Evolutionary conservation across 2,113 vertebrate species (phyloP).

Genomic region (Ochotona curzoniae): DNA sequence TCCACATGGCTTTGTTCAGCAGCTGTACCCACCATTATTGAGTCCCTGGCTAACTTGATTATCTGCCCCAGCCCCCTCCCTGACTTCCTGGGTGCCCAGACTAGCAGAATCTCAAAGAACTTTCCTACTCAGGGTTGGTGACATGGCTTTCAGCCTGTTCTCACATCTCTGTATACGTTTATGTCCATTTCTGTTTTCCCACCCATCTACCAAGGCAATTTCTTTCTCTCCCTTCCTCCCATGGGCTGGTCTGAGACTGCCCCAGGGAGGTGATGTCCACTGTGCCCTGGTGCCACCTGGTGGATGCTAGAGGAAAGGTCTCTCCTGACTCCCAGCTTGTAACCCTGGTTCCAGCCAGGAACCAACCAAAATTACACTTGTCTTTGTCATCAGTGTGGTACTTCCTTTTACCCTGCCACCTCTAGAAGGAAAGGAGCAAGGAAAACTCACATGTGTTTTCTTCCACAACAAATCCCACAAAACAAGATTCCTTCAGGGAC

Average conservation of each 20-base stretch:
- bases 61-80: background rate
- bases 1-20: background rate
- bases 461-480: background rate
- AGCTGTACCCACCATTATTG: background rate
- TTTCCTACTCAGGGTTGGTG: background rate
- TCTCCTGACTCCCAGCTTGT: background rate
- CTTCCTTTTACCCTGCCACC: background rate
- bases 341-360: background rate
- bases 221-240: background rate
- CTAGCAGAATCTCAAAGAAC: background rate
- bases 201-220: background rate
- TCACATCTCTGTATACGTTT: background rate
- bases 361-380: background rate
- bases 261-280: background rate
- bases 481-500: background rate
- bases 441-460: background rate
- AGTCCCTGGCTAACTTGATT: background rate
- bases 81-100: background rate
- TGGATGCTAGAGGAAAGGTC: background rate
- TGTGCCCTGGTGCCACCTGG: slow-evolving; percentile 44
- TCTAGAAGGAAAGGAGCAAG: background rate
- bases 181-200: background rate
- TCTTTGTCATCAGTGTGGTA: background rate
- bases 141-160: background rate
- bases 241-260: background rate